A percentile compares a stretch with the other conserved stretches of the same genome.
phyloP scores from a whole-genome alignment of 2,888 invertebrate genomes.

The Phyllotreta cruciferae region DNA sequence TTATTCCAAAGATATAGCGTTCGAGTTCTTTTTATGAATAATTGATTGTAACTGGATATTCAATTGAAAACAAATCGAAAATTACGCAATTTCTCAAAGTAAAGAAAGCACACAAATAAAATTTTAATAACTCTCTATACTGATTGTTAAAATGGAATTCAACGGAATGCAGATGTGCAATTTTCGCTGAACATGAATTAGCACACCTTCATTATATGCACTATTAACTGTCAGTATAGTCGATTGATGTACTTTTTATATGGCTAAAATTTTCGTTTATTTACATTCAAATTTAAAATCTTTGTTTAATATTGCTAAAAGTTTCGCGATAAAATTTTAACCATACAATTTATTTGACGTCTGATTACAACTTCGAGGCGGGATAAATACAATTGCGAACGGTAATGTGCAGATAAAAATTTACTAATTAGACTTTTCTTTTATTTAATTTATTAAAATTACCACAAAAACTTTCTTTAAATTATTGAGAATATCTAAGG shows the following conservation, averaged over 20 bases:
- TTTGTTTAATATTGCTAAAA: conserved; percentile 34
- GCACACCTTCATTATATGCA: not conserved
- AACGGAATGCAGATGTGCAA: not conserved
- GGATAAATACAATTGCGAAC: conserved; percentile 39
- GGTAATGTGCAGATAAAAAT: conserved; percentile 36
- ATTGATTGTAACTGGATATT: conserved; percentile 24
- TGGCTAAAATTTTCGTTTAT: conserved; percentile 37
- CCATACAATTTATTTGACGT: conserved; percentile 30
- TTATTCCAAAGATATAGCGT: conserved; percentile 23
- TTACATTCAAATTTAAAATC: conserved; percentile 37
- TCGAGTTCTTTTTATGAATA: conserved; percentile 9
- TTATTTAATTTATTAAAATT: too few species aligned
- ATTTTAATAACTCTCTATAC: conserved; percentile 18
- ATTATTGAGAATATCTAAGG: too few species aligned
- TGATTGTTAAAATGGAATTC: conserved; percentile 19
- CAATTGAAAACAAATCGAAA: conserved; percentile 20
- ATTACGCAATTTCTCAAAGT: conserved; percentile 18
- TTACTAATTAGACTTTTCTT: conserved; percentile 36
- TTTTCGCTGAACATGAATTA: not conserved
- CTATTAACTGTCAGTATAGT: conserved; percentile 23
- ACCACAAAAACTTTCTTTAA: conserved; percentile 6
- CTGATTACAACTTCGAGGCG: conserved; percentile 37
- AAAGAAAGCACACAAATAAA: conserved; percentile 15
- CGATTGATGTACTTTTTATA: conserved; percentile 10
- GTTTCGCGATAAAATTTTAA: conserved; percentile 34